Conservation (phyloP, 2,797 vertebrate genomes). For the Rhyacichthys aspro region DNA sequence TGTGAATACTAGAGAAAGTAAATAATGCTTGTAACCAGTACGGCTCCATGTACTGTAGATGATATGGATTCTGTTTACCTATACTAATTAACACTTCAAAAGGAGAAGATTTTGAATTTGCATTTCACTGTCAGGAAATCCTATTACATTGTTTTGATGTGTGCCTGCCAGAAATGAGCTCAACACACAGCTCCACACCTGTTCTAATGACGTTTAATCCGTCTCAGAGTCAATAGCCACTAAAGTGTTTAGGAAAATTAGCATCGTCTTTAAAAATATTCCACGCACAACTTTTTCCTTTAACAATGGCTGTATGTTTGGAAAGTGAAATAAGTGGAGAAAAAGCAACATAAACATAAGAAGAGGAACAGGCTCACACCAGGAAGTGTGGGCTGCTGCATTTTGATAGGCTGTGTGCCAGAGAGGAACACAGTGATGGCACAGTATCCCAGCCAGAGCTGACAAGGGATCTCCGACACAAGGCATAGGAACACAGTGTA, state of each 20-base stretch:
- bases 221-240: constrained; percentile 67
- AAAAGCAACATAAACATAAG: constrained; percentile 3
- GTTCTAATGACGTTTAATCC: constrained; percentile 79
- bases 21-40: constrained; percentile 11
- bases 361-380: constrained; percentile 59
- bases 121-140: constrained; percentile 67
- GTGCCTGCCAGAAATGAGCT: constrained; percentile 65
- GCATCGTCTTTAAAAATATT: constrained; percentile 59
- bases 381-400: constrained; percentile 74
- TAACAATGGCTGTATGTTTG: constrained; percentile 52
- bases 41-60: constrained; percentile 38
- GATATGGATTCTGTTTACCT: constrained; percentile 61
- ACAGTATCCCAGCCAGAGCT: constrained; percentile 49
- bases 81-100: constrained; percentile 69
- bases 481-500: constrained; percentile 4
- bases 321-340: constrained; percentile 11
- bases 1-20: neutral
- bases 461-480: constrained; percentile 43
- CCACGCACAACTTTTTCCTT: constrained; percentile 65
- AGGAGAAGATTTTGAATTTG: constrained; percentile 52
- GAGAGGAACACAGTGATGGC: constrained; percentile 55
- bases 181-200: constrained; percentile 69
- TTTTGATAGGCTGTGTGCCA: constrained; percentile 83
- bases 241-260: constrained; percentile 73
- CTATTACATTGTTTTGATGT: constrained; percentile 68